These are phyloP conservation scores for Clarias fuscus DNA, from an alignment of 2,797 vertebrate species.

Conservation along the genomic window DNA sequence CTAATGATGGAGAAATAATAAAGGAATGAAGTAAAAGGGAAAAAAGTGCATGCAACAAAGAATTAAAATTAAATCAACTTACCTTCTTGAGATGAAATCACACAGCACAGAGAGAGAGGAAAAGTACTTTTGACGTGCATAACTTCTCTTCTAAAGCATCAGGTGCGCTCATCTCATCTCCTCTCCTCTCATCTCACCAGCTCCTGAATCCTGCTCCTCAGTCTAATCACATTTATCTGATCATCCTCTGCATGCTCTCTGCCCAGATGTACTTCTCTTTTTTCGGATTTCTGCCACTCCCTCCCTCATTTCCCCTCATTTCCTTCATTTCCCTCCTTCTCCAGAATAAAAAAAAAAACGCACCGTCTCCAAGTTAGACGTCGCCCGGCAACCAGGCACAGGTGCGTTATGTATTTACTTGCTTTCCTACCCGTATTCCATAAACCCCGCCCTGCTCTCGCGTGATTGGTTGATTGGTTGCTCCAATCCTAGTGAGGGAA, in stretches of 20 bases:
- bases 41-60: neutral
- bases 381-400: neutral
- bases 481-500: neutral
- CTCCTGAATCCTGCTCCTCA: neutral
- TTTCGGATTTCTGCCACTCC: slow-evolving; percentile 69
- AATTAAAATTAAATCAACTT: neutral
- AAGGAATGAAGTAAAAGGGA: neutral
- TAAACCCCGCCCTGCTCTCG: neutral
- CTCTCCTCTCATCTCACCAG: neutral
- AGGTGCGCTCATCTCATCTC: neutral
- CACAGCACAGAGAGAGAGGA: slow-evolving; percentile 14
- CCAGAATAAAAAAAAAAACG: neutral
- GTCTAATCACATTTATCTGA: neutral
- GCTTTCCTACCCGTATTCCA: slow-evolving; percentile 21
- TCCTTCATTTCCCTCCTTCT: slow-evolving; percentile 15
- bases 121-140: slow-evolving; percentile 44
- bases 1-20: neutral
- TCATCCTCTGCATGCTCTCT: neutral
- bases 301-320: slow-evolving; percentile 64
- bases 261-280: slow-evolving; percentile 61
- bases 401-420: slow-evolving; percentile 21
- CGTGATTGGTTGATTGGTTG: neutral
- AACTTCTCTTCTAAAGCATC: slow-evolving; percentile 62
- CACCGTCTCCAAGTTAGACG: slow-evolving; percentile 1
- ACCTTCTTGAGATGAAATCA: slow-evolving; percentile 5